phyloP scores from a whole-genome alignment of 2,113 vertebrate genomes.

The Hydrolagus affinis region DNA sequence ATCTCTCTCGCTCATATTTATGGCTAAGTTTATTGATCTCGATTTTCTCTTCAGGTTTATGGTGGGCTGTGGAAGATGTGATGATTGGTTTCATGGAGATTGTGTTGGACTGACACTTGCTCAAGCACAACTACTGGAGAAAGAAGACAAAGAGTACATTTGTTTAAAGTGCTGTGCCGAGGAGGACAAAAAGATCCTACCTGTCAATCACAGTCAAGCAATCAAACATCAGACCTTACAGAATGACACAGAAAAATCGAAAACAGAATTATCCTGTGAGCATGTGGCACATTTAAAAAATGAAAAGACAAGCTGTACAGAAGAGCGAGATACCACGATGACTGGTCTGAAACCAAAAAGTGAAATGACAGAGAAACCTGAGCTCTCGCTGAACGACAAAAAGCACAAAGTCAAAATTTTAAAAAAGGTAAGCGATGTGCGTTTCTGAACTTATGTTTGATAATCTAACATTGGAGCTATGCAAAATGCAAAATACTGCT shows the following conservation, averaged over 20 bases:
- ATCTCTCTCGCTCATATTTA: too few relatives aligned
- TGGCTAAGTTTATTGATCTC: neutral
- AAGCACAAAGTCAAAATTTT: slow-evolving; percentile 72
- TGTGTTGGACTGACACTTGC: slow-evolving; percentile 86
- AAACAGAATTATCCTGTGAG: slow-evolving; percentile 57
- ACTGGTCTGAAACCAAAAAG: slow-evolving; percentile 38
- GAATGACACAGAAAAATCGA: slow-evolving; percentile 49
- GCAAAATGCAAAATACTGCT: too few relatives aligned
- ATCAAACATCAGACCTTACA: slow-evolving; percentile 21
- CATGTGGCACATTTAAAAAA: slow-evolving; percentile 53
- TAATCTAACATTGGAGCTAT: too few relatives aligned
- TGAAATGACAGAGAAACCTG: slow-evolving; percentile 45
- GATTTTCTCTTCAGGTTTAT: slow-evolving; percentile 69
- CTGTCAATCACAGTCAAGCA: slow-evolving; percentile 40
- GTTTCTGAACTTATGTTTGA: neutral
- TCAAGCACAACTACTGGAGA: slow-evolving; percentile 89
- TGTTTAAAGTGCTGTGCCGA: slow-evolving; percentile 90
- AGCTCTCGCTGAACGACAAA: slow-evolving; percentile 46
- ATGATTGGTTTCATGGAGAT: slow-evolving; percentile 97
- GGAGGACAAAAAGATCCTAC: slow-evolving; percentile 70
- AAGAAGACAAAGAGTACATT: slow-evolving; percentile 92
- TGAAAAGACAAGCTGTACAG: slow-evolving; percentile 53
- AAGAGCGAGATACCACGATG: slow-evolving; percentile 12
- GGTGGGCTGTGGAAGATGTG: slow-evolving; percentile 93
- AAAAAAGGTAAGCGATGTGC: slow-evolving; percentile 62